Evolutionary conservation across 1,140 invertebrate species (phyloP).

Genomic region (Zaprionus taronus): DNA sequence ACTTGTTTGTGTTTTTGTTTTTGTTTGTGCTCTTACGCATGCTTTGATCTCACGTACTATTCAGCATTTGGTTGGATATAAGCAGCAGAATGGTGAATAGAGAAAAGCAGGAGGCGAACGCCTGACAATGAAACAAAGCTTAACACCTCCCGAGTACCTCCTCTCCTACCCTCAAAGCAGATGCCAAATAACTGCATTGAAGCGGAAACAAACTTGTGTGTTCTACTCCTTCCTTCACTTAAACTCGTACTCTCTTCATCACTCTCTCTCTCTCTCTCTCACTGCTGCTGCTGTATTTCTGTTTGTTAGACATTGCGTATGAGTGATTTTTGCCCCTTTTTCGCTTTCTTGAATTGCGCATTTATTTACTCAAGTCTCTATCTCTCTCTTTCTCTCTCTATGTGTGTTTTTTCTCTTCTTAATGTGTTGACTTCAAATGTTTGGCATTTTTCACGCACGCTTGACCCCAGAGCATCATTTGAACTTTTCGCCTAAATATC

Average conservation of each 20-base stretch:
- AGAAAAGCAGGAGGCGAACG: constrained; percentile 19
- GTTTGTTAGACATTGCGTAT: constrained; percentile 50
- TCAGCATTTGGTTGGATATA: constrained; percentile 12
- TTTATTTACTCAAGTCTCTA: constrained; percentile 38
- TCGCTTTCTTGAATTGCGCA: constrained; percentile 48
- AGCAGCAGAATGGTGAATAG: not conserved
- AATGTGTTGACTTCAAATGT: constrained; percentile 43
- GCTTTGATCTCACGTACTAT: constrained; percentile 64
- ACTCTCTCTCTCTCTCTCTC: not conserved
- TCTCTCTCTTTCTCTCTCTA: not conserved
- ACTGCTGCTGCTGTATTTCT: constrained; percentile 15
- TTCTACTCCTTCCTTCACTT: not conserved
- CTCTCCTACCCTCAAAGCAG: constrained; percentile 1
- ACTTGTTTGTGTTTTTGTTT: not conserved
- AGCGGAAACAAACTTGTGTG: constrained; percentile 51
- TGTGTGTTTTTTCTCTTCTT: constrained; percentile 1
- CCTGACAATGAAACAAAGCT: constrained; percentile 37
- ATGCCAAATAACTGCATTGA: constrained; percentile 52
- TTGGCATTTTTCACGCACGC: constrained; percentile 53
- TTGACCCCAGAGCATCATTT: constrained; percentile 35
- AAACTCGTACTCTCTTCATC: not conserved
- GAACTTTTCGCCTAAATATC: constrained; percentile 3
- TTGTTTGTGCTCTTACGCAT: constrained; percentile 35
- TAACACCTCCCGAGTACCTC: constrained; percentile 20
- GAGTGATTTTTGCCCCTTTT: constrained; percentile 52